phyloP scores from a whole-genome alignment of 2,888 invertebrate species.

The Autographa gamma region DNA sequence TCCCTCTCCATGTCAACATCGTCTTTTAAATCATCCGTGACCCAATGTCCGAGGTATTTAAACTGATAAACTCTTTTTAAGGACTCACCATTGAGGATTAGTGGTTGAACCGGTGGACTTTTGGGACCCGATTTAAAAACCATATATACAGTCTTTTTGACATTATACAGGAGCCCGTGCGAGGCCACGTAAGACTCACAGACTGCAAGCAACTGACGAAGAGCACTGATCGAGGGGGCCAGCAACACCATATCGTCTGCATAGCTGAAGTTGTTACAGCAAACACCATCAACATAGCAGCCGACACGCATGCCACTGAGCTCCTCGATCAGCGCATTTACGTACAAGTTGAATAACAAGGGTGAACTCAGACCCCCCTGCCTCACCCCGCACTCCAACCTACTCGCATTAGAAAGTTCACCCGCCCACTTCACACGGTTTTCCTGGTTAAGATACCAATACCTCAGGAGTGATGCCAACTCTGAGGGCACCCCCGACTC shows the following conservation, averaged over 20 bases:
- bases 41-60: too few relatives aligned
- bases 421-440: slow-evolving; percentile 5
- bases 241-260: slow-evolving; percentile 7
- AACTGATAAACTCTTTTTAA: too few relatives aligned
- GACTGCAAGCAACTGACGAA: slow-evolving; percentile 1
- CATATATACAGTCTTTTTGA: neutral
- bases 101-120: neutral
- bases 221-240: slow-evolving; percentile 11
- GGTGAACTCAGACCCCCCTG: too few relatives aligned
- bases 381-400: neutral
- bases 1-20: too few relatives aligned
- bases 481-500: neutral
- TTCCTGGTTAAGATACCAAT: neutral
- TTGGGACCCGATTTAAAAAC: neutral
- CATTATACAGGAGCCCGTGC: neutral
- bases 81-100: too few relatives aligned
- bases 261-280: neutral
- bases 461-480: neutral
- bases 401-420: neutral
- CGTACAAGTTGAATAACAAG: too few relatives aligned
- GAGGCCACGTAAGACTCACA: neutral
- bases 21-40: too few relatives aligned
- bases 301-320: neutral
- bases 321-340: too few relatives aligned
- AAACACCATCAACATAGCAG: slow-evolving; percentile 1